A percentile compares a stretch with the other conserved stretches of the same genome.
These are phyloP conservation scores for Ariopsis seemanni DNA, from an alignment of 2,113 vertebrate species.

Conservation along the genomic window DNA sequence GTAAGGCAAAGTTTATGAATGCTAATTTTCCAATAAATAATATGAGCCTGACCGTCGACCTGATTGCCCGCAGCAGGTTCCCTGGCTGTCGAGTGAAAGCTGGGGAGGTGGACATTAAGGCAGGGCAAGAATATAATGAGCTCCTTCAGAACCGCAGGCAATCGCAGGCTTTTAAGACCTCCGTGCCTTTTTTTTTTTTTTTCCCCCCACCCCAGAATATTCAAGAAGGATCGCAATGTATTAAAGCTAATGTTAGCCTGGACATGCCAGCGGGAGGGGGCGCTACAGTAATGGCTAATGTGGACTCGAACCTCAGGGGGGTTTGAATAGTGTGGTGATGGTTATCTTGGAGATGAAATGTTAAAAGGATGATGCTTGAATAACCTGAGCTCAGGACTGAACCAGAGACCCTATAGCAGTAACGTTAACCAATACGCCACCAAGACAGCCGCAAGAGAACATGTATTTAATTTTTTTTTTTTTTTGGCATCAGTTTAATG, in stretches of 20 bases:
- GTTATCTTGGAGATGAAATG: neutral
- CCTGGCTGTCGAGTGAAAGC: slow-evolving; percentile 25
- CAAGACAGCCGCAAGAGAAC: neutral
- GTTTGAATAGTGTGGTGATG: neutral
- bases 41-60: slow-evolving; percentile 41
- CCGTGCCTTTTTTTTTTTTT: slow-evolving; percentile 27
- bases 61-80: slow-evolving; percentile 33
- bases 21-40: slow-evolving; percentile 40
- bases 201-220: slow-evolving; percentile 6
- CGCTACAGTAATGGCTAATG: neutral
- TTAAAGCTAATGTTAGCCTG: slow-evolving; percentile 21
- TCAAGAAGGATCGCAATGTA: slow-evolving; percentile 28
- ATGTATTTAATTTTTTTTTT: neutral
- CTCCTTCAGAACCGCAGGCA: slow-evolving; percentile 38
- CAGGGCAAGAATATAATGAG: slow-evolving; percentile 41
- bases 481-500: neutral
- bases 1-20: slow-evolving; percentile 25
- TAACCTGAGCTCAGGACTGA: neutral
- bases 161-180: slow-evolving; percentile 38
- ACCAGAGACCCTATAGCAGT: neutral
- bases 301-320: neutral
- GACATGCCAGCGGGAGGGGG: slow-evolving; percentile 10
- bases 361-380: slow-evolving; percentile 1
- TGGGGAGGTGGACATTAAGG: slow-evolving; percentile 35
- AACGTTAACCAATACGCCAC: neutral